Percentiles rank a stretch among this genome's conserved stretches.
phyloP scores from a whole-genome alignment of 2,888 invertebrate species.

The Pheosia tremula region DNA sequence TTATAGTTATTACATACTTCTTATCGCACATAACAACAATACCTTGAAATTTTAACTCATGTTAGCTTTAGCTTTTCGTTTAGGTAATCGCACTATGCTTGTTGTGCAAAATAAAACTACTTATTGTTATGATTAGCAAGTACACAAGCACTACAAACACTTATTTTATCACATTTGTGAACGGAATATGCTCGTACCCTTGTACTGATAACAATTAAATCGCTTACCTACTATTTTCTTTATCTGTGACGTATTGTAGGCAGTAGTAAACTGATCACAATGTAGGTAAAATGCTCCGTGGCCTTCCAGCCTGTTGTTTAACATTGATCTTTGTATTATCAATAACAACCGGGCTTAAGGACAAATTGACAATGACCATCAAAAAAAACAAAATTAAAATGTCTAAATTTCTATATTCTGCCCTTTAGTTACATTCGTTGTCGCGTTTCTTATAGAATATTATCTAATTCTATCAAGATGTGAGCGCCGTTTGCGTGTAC shows the following conservation, averaged over 20 bases:
- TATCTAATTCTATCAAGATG: background rate
- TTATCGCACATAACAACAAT: background rate
- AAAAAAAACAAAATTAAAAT: background rate
- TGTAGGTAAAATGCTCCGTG: background rate
- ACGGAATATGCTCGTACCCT: slow-evolving; percentile 32
- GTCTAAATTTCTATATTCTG: no score
- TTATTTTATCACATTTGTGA: slow-evolving; percentile 5
- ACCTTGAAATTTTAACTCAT: slow-evolving; percentile 3
- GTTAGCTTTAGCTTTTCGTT: slow-evolving; percentile 2
- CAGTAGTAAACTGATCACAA: background rate
- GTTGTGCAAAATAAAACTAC: slow-evolving; percentile 1
- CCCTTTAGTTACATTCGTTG: background rate
- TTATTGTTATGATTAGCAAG: background rate
- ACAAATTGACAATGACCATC: background rate
- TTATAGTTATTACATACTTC: background rate
- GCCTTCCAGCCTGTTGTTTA: background rate
- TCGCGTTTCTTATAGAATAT: background rate
- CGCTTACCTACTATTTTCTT: slow-evolving; percentile 25
- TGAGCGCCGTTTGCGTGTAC: background rate
- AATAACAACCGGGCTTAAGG: background rate
- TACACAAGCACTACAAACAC: background rate
- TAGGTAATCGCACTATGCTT: background rate
- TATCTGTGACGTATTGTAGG: slow-evolving; percentile 46
- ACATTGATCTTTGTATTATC: background rate
- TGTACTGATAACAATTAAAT: slow-evolving; percentile 39